These are phyloP conservation scores for Metalampra italica DNA, from an alignment of 2,888 invertebrate genomes.

Conservation along the genomic window DNA sequence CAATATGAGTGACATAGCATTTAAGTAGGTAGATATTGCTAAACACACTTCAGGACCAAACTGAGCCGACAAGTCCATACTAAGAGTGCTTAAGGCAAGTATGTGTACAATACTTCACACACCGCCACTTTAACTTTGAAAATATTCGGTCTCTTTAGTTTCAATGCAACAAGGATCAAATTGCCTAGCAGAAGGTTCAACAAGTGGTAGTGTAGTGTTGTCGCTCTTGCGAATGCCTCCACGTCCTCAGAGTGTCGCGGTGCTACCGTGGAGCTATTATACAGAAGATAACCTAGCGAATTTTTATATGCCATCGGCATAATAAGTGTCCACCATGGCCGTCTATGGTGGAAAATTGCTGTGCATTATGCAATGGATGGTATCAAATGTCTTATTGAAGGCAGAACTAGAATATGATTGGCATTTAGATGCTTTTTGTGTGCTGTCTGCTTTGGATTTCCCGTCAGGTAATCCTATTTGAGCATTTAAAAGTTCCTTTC, in stretches of 20 bases:
- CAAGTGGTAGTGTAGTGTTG: slow-evolving; percentile 11
- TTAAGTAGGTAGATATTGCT: slow-evolving; percentile 23
- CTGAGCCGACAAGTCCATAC: slow-evolving; percentile 31
- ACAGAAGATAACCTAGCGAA: slow-evolving; percentile 43
- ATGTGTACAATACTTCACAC: slow-evolving; percentile 14
- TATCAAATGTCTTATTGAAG: slow-evolving; percentile 2
- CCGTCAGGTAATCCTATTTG: too few relatives aligned
- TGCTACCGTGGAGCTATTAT: slow-evolving; percentile 42
- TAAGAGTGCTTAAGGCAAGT: slow-evolving; percentile 28
- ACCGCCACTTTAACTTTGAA: neutral
- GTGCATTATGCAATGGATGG: slow-evolving; percentile 27
- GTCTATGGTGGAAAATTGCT: slow-evolving; percentile 17
- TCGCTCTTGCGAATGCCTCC: slow-evolving; percentile 32
- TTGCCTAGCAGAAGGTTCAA: neutral
- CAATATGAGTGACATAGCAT: too few relatives aligned
- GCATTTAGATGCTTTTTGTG: neutral
- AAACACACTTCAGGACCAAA: slow-evolving; percentile 45
- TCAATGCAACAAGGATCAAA: neutral
- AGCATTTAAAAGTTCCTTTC: too few relatives aligned
- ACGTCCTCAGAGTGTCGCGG: slow-evolving; percentile 45
- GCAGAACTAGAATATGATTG: neutral
- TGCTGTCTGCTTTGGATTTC: too few relatives aligned
- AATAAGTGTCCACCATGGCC: slow-evolving; percentile 22
- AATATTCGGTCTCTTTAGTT: neutral
- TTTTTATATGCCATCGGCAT: slow-evolving; percentile 43